Conservation (phyloP, 2,888 invertebrate species). For the Oeneis ivallda region DNA sequence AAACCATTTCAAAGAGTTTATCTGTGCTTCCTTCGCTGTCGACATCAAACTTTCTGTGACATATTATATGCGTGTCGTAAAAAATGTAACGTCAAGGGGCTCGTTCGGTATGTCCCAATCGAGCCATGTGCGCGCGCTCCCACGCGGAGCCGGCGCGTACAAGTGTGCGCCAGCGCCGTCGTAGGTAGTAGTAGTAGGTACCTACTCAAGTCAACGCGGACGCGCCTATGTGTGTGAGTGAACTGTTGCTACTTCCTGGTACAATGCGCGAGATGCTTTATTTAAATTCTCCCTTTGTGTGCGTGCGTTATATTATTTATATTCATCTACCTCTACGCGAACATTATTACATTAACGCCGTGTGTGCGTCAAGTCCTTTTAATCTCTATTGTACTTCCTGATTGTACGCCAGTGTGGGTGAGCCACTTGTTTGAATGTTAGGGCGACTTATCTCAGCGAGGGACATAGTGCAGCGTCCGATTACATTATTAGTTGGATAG, state of each 20-base stretch:
- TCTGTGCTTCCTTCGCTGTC: slow-evolving; percentile 17
- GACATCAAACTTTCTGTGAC: slow-evolving; percentile 54
- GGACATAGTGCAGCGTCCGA: slow-evolving; percentile 81
- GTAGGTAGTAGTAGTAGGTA: no score
- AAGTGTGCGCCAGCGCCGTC: slow-evolving; percentile 78
- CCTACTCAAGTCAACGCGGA: slow-evolving; percentile 41
- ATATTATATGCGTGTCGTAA: slow-evolving; percentile 68
- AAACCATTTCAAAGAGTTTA: neutral
- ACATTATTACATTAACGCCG: slow-evolving; percentile 74
- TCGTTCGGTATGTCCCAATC: slow-evolving; percentile 77
- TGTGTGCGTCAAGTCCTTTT: slow-evolving; percentile 75
- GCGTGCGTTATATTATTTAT: slow-evolving; percentile 76
- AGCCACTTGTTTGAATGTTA: slow-evolving; percentile 81
- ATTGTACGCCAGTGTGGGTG: slow-evolving; percentile 70
- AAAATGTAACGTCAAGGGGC: slow-evolving; percentile 77
- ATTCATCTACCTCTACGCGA: slow-evolving; percentile 69
- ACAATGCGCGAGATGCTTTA: slow-evolving; percentile 77
- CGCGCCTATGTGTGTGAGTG: slow-evolving; percentile 66
- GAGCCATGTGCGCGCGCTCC: slow-evolving; percentile 80
- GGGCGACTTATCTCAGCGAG: slow-evolving; percentile 79
- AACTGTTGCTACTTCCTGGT: slow-evolving; percentile 81
- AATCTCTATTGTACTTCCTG: slow-evolving; percentile 82
- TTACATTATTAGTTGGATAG: slow-evolving; percentile 63
- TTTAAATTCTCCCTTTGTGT: slow-evolving; percentile 76
- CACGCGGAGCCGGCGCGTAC: slow-evolving; percentile 75